Evolutionary conservation across 2,888 invertebrate species (phyloP), one percentile per base, ranked within the genome.

Genomic region (Ferdinandea cuprea): DNA sequence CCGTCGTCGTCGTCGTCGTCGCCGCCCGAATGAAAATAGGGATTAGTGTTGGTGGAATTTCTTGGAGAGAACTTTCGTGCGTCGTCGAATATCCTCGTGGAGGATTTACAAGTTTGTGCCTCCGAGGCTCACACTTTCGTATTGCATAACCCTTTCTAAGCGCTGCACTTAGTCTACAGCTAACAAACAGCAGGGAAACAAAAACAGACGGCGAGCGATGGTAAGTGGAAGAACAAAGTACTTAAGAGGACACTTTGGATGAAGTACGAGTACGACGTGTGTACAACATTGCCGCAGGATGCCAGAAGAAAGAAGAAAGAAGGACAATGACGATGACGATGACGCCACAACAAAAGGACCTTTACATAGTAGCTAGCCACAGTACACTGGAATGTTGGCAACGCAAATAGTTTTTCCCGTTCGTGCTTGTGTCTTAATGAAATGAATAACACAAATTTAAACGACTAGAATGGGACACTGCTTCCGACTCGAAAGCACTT

Each of bases 371-470:
- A n/a, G n/a, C n/a, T n/a, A n/a, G n/a, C n/a, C n/a, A n/a, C n/a
- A n/a, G 11, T 19, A 9, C 2, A 37, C 2, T 15, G 3, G n/a
- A n/a, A n/a, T 21, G 21, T n/a, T 21, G 35, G 15, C 19, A 52
- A 21, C 15, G 59, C 59, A 61, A 61, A 61, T 61, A 61, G 59
- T 61, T 61, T 13, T 40, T 3, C 44, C 59, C 59, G n/a, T 17
- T 52, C 2, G 58, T 42, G 35, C 21, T 44, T 35, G 35, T 65
- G 56, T 54, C 65, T 74, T 66, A 66, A 66, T 74, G 58, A 42
- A 74, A 65, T 74, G 50, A 66, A 74, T 44, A 46, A 73, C 37
- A 73, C 54, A 65, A 65, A 58, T 40, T 21, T 58, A n/a, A 48
- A 71, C 25, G 69, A 59, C 58, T 68, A 19, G 52, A 56, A 46